A percentile compares a stretch with the other conserved stretches of the same genome.
Conservation (phyloP, 2,113 vertebrate genomes). For the Pogona vitticeps region DNA sequence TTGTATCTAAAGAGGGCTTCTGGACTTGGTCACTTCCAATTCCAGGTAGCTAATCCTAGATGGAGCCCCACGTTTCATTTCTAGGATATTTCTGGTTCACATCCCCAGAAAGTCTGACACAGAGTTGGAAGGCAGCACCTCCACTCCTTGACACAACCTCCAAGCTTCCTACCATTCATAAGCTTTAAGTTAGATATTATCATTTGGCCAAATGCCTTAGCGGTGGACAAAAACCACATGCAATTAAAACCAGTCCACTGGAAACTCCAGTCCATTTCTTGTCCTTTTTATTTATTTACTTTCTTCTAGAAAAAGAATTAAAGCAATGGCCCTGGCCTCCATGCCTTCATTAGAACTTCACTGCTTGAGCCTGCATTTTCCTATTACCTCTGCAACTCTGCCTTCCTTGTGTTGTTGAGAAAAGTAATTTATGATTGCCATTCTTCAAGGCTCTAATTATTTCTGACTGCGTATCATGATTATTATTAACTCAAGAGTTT, state of each 20-base stretch:
- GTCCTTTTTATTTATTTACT: conserved; percentile 26
- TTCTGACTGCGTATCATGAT: conserved; percentile 69
- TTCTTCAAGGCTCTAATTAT: conserved; percentile 72
- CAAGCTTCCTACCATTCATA: background rate
- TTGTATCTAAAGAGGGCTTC: background rate
- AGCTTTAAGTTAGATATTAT: conserved; percentile 27
- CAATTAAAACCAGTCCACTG: conserved; percentile 60
- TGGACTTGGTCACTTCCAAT: background rate
- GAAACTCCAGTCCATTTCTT: conserved; percentile 48
- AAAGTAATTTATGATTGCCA: conserved; percentile 72
- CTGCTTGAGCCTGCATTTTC: conserved; percentile 68
- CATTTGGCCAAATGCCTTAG: background rate
- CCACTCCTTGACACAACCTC: background rate
- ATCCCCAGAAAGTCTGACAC: background rate
- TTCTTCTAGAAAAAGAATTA: conserved; percentile 60
- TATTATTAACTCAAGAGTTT: conserved; percentile 66
- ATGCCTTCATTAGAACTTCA: conserved; percentile 71
- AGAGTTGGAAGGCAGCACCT: background rate
- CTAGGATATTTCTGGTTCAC: background rate
- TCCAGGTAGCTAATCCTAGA: too few species aligned
- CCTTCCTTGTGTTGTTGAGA: conserved; percentile 68
- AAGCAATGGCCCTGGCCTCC: conserved; percentile 66
- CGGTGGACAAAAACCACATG: conserved; percentile 45
- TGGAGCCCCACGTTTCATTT: background rate
- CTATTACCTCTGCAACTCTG: conserved; percentile 68